phyloP scores from a whole-genome alignment of 2,888 invertebrate genomes.

The Apamea anceps region DNA sequence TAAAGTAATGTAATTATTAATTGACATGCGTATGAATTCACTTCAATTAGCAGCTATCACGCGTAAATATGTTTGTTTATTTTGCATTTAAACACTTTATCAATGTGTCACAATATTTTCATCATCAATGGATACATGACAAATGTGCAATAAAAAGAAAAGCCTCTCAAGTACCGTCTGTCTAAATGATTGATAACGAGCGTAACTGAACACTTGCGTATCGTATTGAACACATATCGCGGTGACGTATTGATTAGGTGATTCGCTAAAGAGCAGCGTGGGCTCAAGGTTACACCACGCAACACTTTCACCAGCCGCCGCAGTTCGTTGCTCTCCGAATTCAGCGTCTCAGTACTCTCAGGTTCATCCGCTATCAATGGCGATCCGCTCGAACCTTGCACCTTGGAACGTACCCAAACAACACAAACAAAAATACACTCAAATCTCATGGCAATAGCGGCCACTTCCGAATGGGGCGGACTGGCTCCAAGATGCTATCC shows the following conservation, averaged over 20 bases:
- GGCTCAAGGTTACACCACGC: conserved; percentile 89
- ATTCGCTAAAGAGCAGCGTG: conserved; percentile 81
- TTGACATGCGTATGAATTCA: background rate
- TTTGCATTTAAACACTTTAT: conserved; percentile 18
- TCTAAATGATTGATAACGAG: conserved; percentile 53
- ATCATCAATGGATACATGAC: conserved; percentile 18
- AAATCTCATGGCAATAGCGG: conserved; percentile 66
- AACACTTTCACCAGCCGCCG: conserved; percentile 86
- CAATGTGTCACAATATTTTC: conserved; percentile 18
- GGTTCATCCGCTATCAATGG: conserved; percentile 72
- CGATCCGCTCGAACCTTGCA: conserved; percentile 72
- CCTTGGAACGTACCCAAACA: conserved; percentile 63
- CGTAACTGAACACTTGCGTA: conserved; percentile 65
- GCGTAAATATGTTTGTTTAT: background rate
- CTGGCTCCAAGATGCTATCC: conserved; percentile 77
- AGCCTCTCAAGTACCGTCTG: conserved; percentile 20
- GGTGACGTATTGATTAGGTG: conserved; percentile 86
- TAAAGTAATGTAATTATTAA: background rate
- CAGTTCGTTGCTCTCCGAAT: conserved; percentile 89
- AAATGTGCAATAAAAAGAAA: conserved; percentile 44
- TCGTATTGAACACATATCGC: conserved; percentile 68
- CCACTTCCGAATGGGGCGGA: conserved; percentile 67
- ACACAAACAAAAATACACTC: conserved; percentile 66
- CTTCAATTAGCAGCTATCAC: background rate
- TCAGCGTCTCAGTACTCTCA: conserved; percentile 77